phyloP scores from a whole-genome alignment of 2,888 invertebrate genomes.

The Papilio gigon region DNA sequence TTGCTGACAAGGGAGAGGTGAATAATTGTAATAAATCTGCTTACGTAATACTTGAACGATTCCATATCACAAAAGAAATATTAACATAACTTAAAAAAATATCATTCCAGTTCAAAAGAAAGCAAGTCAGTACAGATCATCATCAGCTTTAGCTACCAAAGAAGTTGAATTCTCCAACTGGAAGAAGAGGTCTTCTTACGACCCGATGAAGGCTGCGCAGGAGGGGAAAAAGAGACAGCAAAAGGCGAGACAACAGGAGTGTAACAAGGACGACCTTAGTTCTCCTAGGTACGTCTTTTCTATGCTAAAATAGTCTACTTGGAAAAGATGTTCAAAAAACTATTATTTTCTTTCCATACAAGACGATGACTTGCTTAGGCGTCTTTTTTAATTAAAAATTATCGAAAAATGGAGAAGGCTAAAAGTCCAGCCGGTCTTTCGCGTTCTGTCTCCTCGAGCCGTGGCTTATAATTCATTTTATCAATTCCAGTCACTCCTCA shows the following conservation, averaged over 20 bases:
- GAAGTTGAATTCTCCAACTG: constrained; percentile 92
- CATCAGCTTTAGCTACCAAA: constrained; percentile 87
- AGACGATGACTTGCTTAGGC: no score
- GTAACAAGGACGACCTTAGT: constrained; percentile 73
- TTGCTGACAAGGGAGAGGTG: no score
- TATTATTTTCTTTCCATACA: no score
- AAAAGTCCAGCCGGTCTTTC: background rate
- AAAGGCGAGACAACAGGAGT: constrained; percentile 66
- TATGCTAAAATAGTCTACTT: no score
- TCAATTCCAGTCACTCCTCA: constrained; percentile 71
- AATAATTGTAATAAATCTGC: no score
- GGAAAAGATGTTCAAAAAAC: no score
- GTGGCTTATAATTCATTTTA: background rate
- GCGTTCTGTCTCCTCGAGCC: background rate
- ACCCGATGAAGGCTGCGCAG: constrained; percentile 95
- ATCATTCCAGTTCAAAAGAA: constrained; percentile 77
- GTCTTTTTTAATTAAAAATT: background rate
- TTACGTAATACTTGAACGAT: no score
- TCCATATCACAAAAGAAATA: no score
- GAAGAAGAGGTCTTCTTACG: constrained; percentile 93
- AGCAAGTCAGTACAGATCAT: constrained; percentile 81
- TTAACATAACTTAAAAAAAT: background rate
- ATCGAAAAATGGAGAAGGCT: background rate
- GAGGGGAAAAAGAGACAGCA: constrained; percentile 88
- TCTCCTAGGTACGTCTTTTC: constrained; percentile 66